phyloP scores from a whole-genome alignment of 2,113 vertebrate genomes.

The Gnathonemus echidnorhynchus region DNA sequence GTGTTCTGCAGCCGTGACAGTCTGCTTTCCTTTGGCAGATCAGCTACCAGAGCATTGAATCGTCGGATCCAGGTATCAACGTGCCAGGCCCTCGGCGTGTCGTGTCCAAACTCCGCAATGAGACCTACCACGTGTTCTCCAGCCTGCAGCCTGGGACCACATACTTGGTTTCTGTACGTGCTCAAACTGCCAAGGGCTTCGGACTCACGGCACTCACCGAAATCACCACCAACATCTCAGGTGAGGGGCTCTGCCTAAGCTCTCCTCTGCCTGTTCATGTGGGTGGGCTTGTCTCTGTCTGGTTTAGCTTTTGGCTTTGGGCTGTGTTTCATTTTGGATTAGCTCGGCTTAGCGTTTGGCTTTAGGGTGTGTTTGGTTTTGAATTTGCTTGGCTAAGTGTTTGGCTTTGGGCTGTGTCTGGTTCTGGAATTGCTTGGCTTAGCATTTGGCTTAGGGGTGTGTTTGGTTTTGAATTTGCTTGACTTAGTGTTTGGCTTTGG shows the following conservation, averaged over 20 bases:
- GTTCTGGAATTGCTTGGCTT: not conserved
- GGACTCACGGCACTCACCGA: conserved; percentile 84
- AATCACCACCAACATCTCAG: conserved; percentile 96
- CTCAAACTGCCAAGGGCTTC: conserved; percentile 83
- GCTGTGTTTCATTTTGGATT: not conserved
- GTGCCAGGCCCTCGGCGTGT: conserved; percentile 83
- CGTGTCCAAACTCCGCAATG: conserved; percentile 85
- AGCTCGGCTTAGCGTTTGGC: not conserved
- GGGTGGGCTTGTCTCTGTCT: not conserved
- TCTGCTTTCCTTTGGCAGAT: conserved; percentile 58
- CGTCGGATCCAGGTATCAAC: conserved; percentile 80
- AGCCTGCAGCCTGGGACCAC: conserved; percentile 91
- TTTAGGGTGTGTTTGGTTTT: not conserved
- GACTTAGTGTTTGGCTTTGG: not conserved
- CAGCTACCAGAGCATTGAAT: conserved; percentile 94
- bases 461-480: not conserved
- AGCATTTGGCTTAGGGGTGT: not conserved
- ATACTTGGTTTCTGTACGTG: conserved; percentile 88
- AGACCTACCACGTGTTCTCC: conserved; percentile 94
- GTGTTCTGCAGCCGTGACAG: not conserved
- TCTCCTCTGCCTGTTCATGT: not conserved
- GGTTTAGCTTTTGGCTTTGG: not conserved
- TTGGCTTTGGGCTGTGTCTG: not conserved
- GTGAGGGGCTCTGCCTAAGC: conserved; percentile 45
- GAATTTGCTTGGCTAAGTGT: not conserved